Evolutionary conservation across 1,140 invertebrate species (phyloP).

Genomic region (Drosophila novamexicana): DNA sequence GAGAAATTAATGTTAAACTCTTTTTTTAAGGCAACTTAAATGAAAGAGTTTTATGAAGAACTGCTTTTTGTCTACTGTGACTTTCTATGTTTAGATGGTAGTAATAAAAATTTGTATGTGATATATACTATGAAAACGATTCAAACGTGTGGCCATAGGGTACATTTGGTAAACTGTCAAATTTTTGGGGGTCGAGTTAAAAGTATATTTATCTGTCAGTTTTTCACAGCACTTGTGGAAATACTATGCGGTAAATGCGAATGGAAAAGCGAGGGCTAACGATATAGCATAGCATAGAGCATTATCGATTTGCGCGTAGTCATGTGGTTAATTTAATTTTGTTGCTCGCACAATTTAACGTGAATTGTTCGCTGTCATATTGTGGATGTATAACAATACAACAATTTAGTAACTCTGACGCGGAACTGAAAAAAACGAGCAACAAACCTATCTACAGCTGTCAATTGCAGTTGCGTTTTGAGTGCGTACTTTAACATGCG

Average conservation of each 20-base stretch:
- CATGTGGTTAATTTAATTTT: constrained; percentile 44
- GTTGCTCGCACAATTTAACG: constrained; percentile 42
- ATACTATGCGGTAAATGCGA: background rate
- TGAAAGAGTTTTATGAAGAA: no score
- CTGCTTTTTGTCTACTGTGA: no score
- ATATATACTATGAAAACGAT: no score
- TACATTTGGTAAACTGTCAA: no score
- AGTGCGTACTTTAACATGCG: constrained; percentile 6
- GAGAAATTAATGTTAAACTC: no score
- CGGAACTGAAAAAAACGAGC: background rate
- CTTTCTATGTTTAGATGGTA: no score
- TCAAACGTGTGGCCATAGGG: no score
- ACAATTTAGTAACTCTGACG: constrained; percentile 16
- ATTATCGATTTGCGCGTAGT: constrained; percentile 41
- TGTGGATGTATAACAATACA: constrained; percentile 29
- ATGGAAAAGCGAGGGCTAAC: background rate
- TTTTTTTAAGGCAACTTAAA: no score
- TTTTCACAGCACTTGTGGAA: no score
- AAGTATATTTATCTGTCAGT: no score
- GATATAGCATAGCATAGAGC: background rate
- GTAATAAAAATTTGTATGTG: no score
- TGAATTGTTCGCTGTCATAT: constrained; percentile 38
- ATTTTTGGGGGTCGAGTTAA: no score
- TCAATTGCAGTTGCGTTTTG: constrained; percentile 26
- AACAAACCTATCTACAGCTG: constrained; percentile 16